Evolutionary conservation across 2,797 vertebrate species (phyloP), one percentile per base, ranked within the genome.

Genomic region (Channallabes apus): DNA sequence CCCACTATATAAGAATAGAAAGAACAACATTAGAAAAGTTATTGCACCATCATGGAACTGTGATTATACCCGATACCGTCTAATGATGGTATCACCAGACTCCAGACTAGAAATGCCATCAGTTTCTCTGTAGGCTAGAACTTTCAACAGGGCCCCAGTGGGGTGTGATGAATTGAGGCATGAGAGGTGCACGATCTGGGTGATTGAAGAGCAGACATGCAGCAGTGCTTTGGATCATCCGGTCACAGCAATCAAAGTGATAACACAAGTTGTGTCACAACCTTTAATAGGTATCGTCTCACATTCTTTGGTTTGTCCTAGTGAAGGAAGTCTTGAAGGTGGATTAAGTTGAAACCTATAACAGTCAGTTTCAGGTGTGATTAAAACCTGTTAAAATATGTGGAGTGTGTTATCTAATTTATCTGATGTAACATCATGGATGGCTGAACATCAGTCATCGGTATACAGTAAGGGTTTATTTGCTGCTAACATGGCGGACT

Each of bases 91-190:
- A 79, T 79, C 58, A 62, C 5, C 11, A 62, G 32, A 17, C 22
- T 62, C 58, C 56, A 17, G 35, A 12, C 32, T 15, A 9, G 76
- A 35, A 61, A 78, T 78, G 18, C 32, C 35, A 62, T 65, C 12
- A 51, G 24, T 17, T 65, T 18, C 61, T 65, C 24, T 65, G 38
- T 27, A 29, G 78, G 35, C 29, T 15, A 62, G n/a, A 73, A 73
- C 41, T 77, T 78, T 78, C 58, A 11, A 38, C 56, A 79, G 77
- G 29, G 77, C 62, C 20, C 77, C 77, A 41, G 12, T 79, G 77
- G 58, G 24, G 32, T 41, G 32, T 8, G 59, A 79, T 62, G 22
- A 79, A 62, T n/a, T 62, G 58, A 79, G 22, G 59, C 9, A 15
- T 38, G 32, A n/a, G 32, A 41, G n/a, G 58, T 41, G 32, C 77